Percentiles rank a stretch among this genome's conserved stretches.
Conservation (phyloP, 2,113 vertebrate species). For the Tenrec ecaudatus region DNA sequence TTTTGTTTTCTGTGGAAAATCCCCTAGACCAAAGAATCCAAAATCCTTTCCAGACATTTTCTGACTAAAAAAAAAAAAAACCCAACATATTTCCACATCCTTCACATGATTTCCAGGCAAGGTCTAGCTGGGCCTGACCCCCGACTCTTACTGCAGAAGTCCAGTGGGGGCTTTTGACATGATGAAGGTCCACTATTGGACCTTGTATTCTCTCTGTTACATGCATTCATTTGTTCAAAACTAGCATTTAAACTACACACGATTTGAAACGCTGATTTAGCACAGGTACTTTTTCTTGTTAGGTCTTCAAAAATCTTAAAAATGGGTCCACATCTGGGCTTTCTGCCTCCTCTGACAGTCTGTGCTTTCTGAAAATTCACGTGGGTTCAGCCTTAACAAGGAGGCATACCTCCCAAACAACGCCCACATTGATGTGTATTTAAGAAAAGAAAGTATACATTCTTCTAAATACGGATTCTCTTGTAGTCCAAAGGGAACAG, state of each 20-base stretch:
- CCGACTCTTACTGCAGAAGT: not conserved
- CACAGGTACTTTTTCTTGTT: not conserved
- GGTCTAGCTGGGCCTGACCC: not conserved
- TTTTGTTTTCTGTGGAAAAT: conserved; percentile 72
- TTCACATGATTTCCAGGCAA: conserved; percentile 42
- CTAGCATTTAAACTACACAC: conserved; percentile 16
- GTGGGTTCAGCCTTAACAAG: not conserved
- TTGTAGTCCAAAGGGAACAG: conserved; percentile 14
- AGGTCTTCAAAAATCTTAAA: conserved; percentile 28
- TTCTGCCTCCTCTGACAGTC: not conserved
- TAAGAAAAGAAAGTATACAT: conserved; percentile 6
- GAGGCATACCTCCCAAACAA: not conserved
- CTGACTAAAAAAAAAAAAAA: too few relatives aligned
- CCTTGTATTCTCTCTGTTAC: not conserved
- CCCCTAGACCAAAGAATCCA: conserved; percentile 63
- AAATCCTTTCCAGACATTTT: conserved; percentile 58
- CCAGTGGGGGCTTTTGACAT: not conserved
- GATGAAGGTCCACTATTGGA: conserved; percentile 17
- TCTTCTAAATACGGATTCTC: not conserved
- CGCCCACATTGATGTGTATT: not conserved
- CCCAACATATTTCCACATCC: conserved; percentile 29
- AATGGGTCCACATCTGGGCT: not conserved
- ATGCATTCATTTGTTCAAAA: conserved; percentile 14
- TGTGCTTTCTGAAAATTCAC: conserved; percentile 41
- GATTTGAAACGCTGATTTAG: conserved; percentile 7